Evolutionary conservation across 2,888 invertebrate species (phyloP).

Genomic region (Scaeva pyrastri): DNA sequence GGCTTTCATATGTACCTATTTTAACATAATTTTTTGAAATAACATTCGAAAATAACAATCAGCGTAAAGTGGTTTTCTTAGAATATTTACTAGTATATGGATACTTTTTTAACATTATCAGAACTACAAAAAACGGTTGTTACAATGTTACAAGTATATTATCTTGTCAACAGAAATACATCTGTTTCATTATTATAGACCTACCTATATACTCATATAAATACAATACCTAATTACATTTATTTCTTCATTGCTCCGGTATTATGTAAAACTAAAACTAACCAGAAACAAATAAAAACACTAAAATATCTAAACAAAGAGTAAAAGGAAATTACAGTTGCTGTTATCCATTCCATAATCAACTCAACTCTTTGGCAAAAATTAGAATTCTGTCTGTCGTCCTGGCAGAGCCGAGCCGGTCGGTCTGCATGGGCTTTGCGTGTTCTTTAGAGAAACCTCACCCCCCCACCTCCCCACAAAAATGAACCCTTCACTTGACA

Average conservation of each 20-base stretch:
- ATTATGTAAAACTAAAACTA: background rate
- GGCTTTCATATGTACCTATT: too few relatives aligned
- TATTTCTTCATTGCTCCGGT: background rate
- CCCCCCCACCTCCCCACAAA: background rate
- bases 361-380: constrained; percentile 54
- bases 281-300: constrained; percentile 22
- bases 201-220: too few relatives aligned
- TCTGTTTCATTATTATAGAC: too few relatives aligned
- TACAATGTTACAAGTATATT: too few relatives aligned
- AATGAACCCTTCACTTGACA: constrained; percentile 3
- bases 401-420: background rate
- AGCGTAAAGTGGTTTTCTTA: too few relatives aligned
- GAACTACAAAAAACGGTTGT: too few relatives aligned
- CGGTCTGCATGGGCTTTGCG: constrained; percentile 6
- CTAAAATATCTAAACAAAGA: constrained; percentile 30
- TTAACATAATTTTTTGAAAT: too few relatives aligned
- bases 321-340: constrained; percentile 68
- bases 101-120: too few relatives aligned
- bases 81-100: too few relatives aligned
- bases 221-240: too few relatives aligned
- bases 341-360: constrained; percentile 66
- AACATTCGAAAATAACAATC: too few relatives aligned
- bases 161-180: too few relatives aligned
- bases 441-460: background rate
- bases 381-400: constrained; percentile 66